phyloP scores from a whole-genome alignment of 2,888 invertebrate genomes.

The Macrosiphum euphorbiae region DNA sequence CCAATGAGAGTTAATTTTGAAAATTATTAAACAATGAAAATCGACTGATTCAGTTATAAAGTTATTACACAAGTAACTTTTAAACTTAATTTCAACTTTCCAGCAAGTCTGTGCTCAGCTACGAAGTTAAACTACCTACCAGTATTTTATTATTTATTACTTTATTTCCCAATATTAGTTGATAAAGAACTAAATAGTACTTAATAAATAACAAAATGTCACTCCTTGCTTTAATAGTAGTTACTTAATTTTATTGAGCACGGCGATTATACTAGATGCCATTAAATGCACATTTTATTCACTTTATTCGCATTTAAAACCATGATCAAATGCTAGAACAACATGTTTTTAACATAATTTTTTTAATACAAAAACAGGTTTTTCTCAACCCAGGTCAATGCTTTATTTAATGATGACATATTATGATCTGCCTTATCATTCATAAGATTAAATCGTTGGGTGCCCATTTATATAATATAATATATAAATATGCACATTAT shows the following conservation, averaged over 20 bases:
- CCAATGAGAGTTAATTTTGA: neutral
- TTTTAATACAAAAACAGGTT: neutral
- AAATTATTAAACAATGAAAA: slow-evolving; percentile 1
- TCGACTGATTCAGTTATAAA: neutral
- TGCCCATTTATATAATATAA: neutral
- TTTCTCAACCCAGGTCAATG: neutral
- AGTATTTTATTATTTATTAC: neutral
- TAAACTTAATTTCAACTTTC: slow-evolving; percentile 1
- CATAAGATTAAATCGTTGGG: neutral
- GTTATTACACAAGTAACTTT: slow-evolving; percentile 1
- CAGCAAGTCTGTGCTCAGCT: neutral
- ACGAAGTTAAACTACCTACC: neutral
- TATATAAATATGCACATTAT: neutral
- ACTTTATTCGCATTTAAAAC: neutral
- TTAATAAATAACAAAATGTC: neutral
- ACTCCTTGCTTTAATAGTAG: neutral
- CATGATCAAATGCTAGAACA: neutral
- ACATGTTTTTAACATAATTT: neutral
- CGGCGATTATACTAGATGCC: neutral
- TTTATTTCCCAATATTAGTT: slow-evolving; percentile 2
- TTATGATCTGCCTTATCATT: neutral
- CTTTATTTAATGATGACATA: neutral
- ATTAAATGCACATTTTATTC: neutral
- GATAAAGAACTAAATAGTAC: neutral
- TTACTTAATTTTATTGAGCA: slow-evolving; percentile 9